A percentile compares a stretch with the other conserved stretches of the same genome.
These are phyloP conservation scores for Heterotis niloticus DNA, from an alignment of 2,113 vertebrate genomes.

Conservation along the genomic window DNA sequence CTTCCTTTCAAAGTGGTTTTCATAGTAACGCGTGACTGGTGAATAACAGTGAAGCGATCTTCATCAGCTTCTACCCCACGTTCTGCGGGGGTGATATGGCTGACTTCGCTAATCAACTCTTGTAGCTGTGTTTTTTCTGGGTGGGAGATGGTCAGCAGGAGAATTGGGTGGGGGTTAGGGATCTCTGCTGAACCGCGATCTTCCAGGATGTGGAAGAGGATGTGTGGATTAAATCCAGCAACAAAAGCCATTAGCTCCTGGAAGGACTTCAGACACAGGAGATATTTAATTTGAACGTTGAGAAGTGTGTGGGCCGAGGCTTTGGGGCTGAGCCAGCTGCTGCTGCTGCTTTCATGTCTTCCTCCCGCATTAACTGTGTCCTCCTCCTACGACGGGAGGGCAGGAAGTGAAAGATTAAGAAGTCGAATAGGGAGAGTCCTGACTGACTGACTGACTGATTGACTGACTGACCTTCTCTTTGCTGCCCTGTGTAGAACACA, in stretches of 20 bases:
- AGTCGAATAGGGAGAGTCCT: conserved; percentile 62
- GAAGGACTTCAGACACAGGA: conserved; percentile 70
- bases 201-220: conserved; percentile 75
- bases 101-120: not conserved
- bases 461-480: not conserved
- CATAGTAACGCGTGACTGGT: not conserved
- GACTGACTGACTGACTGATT: conserved; percentile 11
- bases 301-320: conserved; percentile 65
- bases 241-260: conserved; percentile 75
- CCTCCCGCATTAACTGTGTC: conserved; percentile 47
- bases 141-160: not conserved
- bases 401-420: conserved; percentile 65
- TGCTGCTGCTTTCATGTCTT: conserved; percentile 55
- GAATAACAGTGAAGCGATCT: not conserved
- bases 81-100: not conserved
- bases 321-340: conserved; percentile 60
- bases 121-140: not conserved
- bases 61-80: not conserved
- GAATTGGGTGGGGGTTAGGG: conserved; percentile 33
- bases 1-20: conserved; percentile 7
- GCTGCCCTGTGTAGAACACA: not conserved
- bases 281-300: conserved; percentile 73
- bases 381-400: conserved; percentile 41
- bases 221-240: conserved; percentile 74
- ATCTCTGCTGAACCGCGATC: conserved; percentile 47